Conservation (phyloP, 2,797 vertebrate species). For the Capromys pilorides region DNA sequence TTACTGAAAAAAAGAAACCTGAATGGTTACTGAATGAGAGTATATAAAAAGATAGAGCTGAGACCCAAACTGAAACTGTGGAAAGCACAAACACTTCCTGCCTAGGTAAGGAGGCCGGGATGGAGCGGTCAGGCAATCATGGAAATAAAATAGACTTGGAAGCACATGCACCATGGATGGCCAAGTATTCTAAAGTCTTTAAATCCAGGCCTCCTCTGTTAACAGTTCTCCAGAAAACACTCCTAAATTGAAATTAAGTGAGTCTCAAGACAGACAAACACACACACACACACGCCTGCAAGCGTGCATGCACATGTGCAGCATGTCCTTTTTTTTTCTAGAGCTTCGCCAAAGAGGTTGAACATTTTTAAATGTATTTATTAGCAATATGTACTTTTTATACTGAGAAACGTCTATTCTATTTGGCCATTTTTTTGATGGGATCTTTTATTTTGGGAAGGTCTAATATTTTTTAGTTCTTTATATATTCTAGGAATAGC, state of each 20-base stretch:
- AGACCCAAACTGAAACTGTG: neutral
- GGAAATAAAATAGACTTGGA: neutral
- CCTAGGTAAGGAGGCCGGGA: neutral
- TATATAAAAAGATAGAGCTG: neutral
- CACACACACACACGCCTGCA: neutral
- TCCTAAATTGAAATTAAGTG: neutral
- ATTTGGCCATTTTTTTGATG: neutral
- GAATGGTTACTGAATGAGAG: neutral
- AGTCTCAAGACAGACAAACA: neutral
- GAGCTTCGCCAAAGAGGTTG: neutral
- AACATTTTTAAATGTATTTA: neutral
- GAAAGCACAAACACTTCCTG: neutral
- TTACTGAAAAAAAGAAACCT: neutral
- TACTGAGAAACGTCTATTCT: neutral
- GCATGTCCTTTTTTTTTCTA: neutral
- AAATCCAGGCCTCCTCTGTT: neutral
- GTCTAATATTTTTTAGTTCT: neutral
- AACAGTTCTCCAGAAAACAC: constrained; percentile 9
- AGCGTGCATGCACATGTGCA: neutral
- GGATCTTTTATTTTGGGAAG: neutral
- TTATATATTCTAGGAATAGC: neutral
- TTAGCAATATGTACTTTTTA: neutral
- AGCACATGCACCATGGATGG: neutral
- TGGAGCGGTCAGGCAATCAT: neutral
- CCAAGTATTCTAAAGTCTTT: neutral